Conservation (phyloP, 2,113 vertebrate genomes). For the Nothobranchius furzeri region DNA sequence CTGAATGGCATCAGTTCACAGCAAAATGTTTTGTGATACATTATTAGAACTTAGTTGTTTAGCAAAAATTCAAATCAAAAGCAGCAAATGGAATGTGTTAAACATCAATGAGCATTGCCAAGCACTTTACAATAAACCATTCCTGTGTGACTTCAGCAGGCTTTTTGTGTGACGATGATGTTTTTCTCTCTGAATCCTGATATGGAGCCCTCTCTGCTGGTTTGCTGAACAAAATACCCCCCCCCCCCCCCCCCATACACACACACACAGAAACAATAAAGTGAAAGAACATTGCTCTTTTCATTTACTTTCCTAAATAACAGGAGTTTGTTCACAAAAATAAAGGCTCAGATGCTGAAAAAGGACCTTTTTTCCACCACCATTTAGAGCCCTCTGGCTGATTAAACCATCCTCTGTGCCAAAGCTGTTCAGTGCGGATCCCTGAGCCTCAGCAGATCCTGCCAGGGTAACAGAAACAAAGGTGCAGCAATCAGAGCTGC, state of each 20-base stretch:
- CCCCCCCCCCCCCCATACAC: not conserved
- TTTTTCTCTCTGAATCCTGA: constrained; percentile 51
- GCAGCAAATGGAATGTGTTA: constrained; percentile 14
- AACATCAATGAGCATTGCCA: constrained; percentile 33
- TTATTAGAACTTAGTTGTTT: not conserved
- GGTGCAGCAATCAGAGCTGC: constrained; percentile 19
- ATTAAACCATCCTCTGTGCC: constrained; percentile 34
- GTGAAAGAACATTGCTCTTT: constrained; percentile 14
- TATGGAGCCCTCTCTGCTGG: constrained; percentile 40
- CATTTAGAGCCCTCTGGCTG: constrained; percentile 30
- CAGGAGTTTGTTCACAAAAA: constrained; percentile 11
- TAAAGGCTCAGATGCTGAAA: constrained; percentile 27
- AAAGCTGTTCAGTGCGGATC: constrained; percentile 17
- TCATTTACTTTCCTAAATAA: constrained; percentile 39
- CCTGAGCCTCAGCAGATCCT: constrained; percentile 15
- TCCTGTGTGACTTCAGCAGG: constrained; percentile 43
- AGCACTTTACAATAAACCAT: constrained; percentile 50
- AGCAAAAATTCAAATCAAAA: constrained; percentile 26
- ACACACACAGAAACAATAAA: not conserved
- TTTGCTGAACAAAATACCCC: constrained; percentile 12
- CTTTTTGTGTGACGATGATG: constrained; percentile 21
- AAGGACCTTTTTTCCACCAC: constrained; percentile 2
- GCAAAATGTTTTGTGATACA: not conserved
- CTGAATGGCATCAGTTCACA: no score
- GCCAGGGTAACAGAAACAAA: constrained; percentile 23